Percentiles rank a stretch among this genome's conserved stretches.
Conservation (phyloP, 2,113 vertebrate genomes). For the Siniperca chuatsi region DNA sequence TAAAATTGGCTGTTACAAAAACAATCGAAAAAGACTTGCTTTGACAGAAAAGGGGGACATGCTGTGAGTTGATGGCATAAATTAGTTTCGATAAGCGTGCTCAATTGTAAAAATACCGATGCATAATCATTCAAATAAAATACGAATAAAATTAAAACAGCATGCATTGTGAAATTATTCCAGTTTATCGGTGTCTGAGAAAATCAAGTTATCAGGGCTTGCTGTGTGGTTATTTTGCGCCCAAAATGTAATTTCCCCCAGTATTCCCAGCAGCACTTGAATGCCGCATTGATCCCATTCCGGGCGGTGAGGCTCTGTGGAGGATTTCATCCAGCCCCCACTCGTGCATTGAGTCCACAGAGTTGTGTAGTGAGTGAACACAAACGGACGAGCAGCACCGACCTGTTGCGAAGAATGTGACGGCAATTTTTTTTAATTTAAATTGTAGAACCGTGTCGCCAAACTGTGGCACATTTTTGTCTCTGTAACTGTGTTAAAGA, state of each 20-base stretch:
- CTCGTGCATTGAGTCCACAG: constrained; percentile 43
- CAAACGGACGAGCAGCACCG: constrained; percentile 16
- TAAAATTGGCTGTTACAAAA: not conserved
- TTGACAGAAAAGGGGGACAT: not conserved
- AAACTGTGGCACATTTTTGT: not conserved
- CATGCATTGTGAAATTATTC: rapidly evolving
- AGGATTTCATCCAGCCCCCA: constrained; percentile 56
- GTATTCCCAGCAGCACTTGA: not conserved
- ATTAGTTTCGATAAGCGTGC: not conserved
- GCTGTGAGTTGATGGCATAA: no score
- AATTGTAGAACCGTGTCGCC: not conserved
- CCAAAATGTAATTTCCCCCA: not conserved
- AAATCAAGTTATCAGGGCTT: rapidly evolving
- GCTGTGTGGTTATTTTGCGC: rapidly evolving
- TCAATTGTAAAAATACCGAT: not conserved
- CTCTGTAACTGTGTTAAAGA: not conserved
- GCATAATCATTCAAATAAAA: not conserved
- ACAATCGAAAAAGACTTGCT: rapidly evolving
- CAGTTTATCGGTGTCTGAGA: not conserved
- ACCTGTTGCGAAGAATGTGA: constrained; percentile 58
- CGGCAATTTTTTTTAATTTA: not conserved
- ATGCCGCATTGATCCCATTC: constrained; percentile 50
- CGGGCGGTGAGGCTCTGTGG: constrained; percentile 28
- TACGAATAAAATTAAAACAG: not conserved
- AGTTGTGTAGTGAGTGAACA: constrained; percentile 53